Evolutionary conservation across 2,113 vertebrate genomes (phyloP).

Genomic region (Callocephalon fimbriatum): DNA sequence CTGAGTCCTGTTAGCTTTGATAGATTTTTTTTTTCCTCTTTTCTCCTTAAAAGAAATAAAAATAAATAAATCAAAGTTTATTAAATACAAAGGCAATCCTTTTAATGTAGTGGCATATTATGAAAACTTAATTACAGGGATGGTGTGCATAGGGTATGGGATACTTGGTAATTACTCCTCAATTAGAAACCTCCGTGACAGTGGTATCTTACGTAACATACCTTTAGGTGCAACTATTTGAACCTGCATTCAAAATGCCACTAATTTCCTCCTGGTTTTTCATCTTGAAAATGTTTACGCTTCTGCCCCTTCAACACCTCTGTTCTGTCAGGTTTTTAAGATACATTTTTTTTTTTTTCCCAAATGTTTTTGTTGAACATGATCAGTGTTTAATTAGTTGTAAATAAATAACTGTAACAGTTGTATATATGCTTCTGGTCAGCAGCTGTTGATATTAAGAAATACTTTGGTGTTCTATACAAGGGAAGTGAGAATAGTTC

Average conservation of each 20-base stretch:
- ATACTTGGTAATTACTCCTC: not conserved
- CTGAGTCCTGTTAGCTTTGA: slow-evolving; percentile 80
- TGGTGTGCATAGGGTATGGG: not conserved
- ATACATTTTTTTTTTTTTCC: not conserved
- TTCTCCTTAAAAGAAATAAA: slow-evolving; percentile 16
- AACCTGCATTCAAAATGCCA: not conserved
- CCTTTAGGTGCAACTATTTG: not conserved
- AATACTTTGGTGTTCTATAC: slow-evolving; percentile 36
- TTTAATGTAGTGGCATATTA: slow-evolving; percentile 64
- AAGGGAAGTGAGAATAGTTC: not conserved
- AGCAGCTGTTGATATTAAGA: slow-evolving; percentile 31
- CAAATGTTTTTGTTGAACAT: not conserved
- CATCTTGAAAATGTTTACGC: not conserved
- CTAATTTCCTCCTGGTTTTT: not conserved
- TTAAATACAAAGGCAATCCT: slow-evolving; percentile 69
- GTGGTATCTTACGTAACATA: not conserved
- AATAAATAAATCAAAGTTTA: slow-evolving; percentile 53
- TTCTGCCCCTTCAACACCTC: not conserved
- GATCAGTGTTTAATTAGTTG: not conserved
- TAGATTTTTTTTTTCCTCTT: slow-evolving; percentile 59
- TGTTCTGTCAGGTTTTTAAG: not conserved
- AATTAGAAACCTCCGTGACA: not conserved
- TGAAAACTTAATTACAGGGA: slow-evolving; percentile 71
- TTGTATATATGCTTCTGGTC: not conserved
- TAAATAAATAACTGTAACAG: slow-evolving; percentile 6